Conservation (phyloP, 1,140 invertebrate genomes). For the Cotesia typhae region DNA sequence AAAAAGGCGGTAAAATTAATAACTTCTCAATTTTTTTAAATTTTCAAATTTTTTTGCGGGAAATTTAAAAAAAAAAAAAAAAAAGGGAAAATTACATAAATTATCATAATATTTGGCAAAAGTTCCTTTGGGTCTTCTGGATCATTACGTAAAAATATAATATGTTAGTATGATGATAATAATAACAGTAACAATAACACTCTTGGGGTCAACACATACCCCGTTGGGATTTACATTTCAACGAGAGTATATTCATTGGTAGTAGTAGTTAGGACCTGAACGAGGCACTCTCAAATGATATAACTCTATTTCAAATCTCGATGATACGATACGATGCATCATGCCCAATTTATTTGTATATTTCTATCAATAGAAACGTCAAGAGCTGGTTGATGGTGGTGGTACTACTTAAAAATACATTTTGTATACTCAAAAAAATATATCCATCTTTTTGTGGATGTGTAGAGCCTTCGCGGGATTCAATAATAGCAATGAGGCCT, state of each 20-base stretch:
- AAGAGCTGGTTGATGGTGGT: too few species aligned
- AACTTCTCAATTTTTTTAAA: too few species aligned
- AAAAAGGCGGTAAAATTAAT: too few species aligned
- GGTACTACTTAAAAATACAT: too few species aligned
- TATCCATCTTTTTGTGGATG: too few species aligned
- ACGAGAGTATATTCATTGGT: background rate
- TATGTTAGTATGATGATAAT: background rate
- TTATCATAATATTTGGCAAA: background rate
- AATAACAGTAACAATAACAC: too few species aligned
- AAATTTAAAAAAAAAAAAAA: too few species aligned
- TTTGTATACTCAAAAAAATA: too few species aligned
- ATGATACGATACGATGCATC: background rate
- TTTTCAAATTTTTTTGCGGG: too few species aligned
- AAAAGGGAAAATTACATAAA: too few species aligned
- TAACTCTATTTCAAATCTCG: background rate
- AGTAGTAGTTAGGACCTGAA: background rate
- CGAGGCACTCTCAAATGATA: background rate
- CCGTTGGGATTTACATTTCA: slow-evolving; percentile 16
- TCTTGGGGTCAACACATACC: background rate
- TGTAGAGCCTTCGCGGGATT: too few species aligned
- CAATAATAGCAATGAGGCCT: too few species aligned
- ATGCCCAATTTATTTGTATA: slow-evolving; percentile 11
- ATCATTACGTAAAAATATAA: background rate
- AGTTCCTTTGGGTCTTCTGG: background rate
- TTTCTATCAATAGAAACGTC: background rate